Percentiles rank a stretch among this genome's conserved stretches.
Evolutionary conservation across 2,113 vertebrate species (phyloP).

Genomic region (Oceanites oceanicus): DNA sequence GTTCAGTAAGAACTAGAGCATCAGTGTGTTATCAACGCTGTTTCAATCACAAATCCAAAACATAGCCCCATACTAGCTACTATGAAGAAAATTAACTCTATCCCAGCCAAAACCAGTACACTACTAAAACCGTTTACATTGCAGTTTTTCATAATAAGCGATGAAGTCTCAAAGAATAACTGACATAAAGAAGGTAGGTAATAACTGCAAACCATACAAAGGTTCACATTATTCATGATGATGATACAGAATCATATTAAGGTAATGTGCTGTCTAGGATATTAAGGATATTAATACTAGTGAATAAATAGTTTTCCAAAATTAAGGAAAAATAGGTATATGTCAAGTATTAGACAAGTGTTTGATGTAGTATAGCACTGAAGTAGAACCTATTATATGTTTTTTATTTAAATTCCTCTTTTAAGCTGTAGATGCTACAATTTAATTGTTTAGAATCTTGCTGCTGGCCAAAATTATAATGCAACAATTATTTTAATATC

Average conservation of each 20-base stretch:
- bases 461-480: not conserved
- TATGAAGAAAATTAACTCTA: not conserved
- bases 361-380: not conserved
- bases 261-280: not conserved
- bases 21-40: not conserved
- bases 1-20: not conserved
- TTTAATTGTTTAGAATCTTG: not conserved
- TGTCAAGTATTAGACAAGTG: not conserved
- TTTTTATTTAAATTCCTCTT: not conserved
- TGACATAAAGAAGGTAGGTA: not conserved
- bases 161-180: not conserved
- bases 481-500: not conserved
- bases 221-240: not conserved
- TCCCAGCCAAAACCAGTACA: not conserved
- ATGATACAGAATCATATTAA: not conserved
- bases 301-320: not conserved
- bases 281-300: not conserved
- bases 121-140: not conserved
- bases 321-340: not conserved
- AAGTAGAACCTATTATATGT: not conserved
- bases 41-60: not conserved
- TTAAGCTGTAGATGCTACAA: not conserved
- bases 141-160: not conserved
- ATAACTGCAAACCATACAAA: not conserved
- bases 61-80: not conserved